These are phyloP conservation scores for Tenthredo amoena DNA, from an alignment of 2,888 invertebrate genomes.

Conservation along the genomic window DNA sequence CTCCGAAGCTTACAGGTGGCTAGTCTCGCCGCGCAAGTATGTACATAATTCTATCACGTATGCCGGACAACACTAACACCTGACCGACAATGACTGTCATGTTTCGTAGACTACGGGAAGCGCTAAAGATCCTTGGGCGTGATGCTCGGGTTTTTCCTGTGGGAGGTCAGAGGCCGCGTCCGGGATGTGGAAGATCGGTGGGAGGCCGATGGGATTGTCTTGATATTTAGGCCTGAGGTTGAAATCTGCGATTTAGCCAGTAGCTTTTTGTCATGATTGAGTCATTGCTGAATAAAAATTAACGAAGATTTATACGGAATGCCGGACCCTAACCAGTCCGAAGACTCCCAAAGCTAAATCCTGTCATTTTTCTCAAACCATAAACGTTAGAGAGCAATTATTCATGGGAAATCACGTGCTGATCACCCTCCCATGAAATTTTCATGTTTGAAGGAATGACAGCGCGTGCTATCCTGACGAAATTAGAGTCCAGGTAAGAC, in stretches of 20 bases:
- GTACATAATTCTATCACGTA: neutral
- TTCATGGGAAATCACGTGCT: neutral
- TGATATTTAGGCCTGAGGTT: conserved; percentile 45
- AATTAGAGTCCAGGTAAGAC: neutral
- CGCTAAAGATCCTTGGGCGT: conserved; percentile 51
- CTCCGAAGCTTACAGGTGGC: conserved; percentile 42
- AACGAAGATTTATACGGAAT: neutral
- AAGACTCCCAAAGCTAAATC: neutral
- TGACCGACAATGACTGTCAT: conserved; percentile 51
- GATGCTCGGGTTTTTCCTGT: conserved; percentile 54
- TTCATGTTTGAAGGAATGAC: neutral
- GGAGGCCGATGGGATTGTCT: conserved; percentile 50
- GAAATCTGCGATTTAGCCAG: neutral
- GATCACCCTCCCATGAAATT: neutral
- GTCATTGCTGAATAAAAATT: conserved; percentile 7
- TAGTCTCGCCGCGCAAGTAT: neutral
- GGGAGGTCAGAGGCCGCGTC: conserved; percentile 53
- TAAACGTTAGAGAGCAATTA: neutral
- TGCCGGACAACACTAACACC: conserved; percentile 11
- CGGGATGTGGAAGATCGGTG: conserved; percentile 52
- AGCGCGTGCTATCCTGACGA: neutral
- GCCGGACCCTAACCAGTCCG: neutral
- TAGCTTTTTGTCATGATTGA: neutral
- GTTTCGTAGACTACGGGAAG: conserved; percentile 49
- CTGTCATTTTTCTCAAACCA: neutral